A percentile compares a stretch with the other conserved stretches of the same genome.
Conservation (phyloP, 2,888 invertebrate species). For the Acronicta alni region DNA sequence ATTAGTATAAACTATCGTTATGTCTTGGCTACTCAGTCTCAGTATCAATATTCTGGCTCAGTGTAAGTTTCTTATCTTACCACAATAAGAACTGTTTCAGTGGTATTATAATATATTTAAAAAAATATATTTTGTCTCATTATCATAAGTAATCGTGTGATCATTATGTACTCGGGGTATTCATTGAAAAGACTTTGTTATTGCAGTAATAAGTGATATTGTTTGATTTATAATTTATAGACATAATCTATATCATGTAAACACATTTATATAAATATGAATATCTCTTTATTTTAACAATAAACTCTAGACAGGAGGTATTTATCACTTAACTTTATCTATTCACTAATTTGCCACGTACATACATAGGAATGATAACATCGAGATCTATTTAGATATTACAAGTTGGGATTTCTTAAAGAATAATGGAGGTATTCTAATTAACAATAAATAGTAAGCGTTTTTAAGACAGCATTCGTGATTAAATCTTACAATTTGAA, state of each 20-base stretch:
- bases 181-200: conserved; percentile 45
- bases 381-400: conserved; percentile 55
- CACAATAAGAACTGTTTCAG: no score
- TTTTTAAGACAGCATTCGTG: conserved; percentile 47
- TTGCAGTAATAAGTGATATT: conserved; percentile 50
- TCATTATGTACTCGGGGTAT: conserved; percentile 17
- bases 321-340: conserved; percentile 76
- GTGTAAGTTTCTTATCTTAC: no score
- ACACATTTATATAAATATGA: conserved; percentile 77
- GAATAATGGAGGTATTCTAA: conserved; percentile 54
- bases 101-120: no score
- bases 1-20: no score
- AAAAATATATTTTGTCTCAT: no score
- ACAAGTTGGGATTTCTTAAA: conserved; percentile 51
- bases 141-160: no score
- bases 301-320: conserved; percentile 87
- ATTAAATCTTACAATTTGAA: conserved; percentile 51
- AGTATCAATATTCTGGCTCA: no score
- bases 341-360: conserved; percentile 70
- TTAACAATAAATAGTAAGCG: conserved; percentile 63
- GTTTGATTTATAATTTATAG: conserved; percentile 30
- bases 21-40: no score
- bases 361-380: conserved; percentile 66
- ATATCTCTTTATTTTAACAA: conserved; percentile 88
- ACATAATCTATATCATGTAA: conserved; percentile 52